Evolutionary conservation across 2,797 vertebrate species (phyloP), one percentile per base, ranked within the genome.

Genomic region (Phrynocephalus forsythii): DNA sequence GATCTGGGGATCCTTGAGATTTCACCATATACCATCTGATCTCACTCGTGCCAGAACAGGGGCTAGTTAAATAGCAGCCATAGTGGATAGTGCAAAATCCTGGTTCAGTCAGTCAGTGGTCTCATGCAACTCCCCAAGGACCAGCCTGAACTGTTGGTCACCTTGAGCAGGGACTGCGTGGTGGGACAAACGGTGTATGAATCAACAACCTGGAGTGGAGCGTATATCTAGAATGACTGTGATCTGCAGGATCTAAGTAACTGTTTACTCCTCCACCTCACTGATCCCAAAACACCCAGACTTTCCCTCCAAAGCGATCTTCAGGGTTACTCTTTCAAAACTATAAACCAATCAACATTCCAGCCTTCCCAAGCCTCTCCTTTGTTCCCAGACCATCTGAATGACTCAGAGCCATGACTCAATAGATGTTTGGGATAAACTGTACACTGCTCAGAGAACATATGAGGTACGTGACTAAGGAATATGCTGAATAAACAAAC

Each of bases 281-380:
- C n/a, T n/a, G 26, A 44, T 26, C 48, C 56, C 38, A 26, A 67
- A 82, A 66, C n/a, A 56, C n/a, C 28, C 30, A n/a, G 9, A 30
- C 28, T 71, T 85, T 79, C 22, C 30, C n/a, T 66, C 28, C 28
- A 80, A 80, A 60, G 26, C 48, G n/a, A 20, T 66, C 38, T 76
- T 56, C 79, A 3, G 16, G 20, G 33, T 30, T 81, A 5, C 38
- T 50, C 7, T 5, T 16, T 63, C 20, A 2, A 66, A 56, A 63
- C 24, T 24, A 66, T 67, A 24, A 82, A 22, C 48, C 56, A 82
- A 82, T 66, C 26, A 86, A 73, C 78, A 86, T 86, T 66, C 78
- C 78, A 81, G n/a, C 30, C 68, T 66, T 8, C 28, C 11, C 68
- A 81, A 26, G 11, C 38, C 71, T 48, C 66, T 16, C 60, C 68